Conservation (phyloP, 2,888 invertebrate species). For the Diachrysia chrysitis region DNA sequence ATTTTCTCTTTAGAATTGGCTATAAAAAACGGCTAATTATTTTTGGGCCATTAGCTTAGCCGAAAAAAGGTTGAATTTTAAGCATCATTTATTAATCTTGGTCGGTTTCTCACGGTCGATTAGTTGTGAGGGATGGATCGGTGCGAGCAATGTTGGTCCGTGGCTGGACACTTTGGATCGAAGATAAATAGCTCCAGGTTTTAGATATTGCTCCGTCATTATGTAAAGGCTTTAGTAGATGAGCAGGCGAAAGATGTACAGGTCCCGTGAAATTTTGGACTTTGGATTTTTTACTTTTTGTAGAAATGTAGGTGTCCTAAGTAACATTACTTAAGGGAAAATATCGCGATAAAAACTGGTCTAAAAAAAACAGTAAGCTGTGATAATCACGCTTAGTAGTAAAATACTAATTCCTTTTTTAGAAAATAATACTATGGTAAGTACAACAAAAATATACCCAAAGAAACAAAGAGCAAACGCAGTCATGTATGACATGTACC, state of each 20-base stretch:
- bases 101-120: conserved; percentile 74
- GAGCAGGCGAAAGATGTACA: conserved; percentile 16
- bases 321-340: neutral
- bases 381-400: too few relatives aligned
- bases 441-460: too few relatives aligned
- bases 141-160: conserved; percentile 55
- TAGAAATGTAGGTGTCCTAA: too few relatives aligned
- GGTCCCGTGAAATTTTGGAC: neutral
- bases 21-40: conserved; percentile 84
- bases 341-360: too few relatives aligned
- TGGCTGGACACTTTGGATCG: conserved; percentile 60
- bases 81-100: conserved; percentile 87
- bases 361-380: too few relatives aligned
- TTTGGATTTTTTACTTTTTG: neutral
- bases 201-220: conserved; percentile 57
- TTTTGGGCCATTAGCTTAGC: conserved; percentile 82
- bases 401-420: too few relatives aligned
- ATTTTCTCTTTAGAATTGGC: conserved; percentile 64
- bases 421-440: too few relatives aligned
- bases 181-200: conserved; percentile 62
- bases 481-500: too few relatives aligned
- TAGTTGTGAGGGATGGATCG: conserved; percentile 78
- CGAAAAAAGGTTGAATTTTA: conserved; percentile 88
- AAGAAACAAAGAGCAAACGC: too few relatives aligned
- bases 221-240: conserved; percentile 48